These are phyloP conservation scores for Bombus sibiricus DNA, from an alignment of 1,140 invertebrate species.

Conservation along the genomic window DNA sequence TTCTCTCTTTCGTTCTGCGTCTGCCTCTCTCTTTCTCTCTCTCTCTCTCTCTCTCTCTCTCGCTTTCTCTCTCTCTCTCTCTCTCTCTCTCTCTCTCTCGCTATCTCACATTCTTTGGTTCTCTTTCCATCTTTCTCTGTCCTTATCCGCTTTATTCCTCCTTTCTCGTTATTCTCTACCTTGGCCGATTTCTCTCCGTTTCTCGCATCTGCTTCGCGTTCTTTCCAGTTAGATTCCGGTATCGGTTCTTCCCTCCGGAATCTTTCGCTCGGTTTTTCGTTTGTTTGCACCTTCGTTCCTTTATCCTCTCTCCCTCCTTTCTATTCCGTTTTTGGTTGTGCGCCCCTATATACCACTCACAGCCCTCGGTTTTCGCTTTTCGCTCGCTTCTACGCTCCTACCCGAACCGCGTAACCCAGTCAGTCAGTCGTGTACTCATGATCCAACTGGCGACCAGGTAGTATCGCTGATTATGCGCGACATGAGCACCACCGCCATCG, in stretches of 20 bases:
- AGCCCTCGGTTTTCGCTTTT: slow-evolving; percentile 14
- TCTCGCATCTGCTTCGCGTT: no score
- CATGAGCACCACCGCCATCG: slow-evolving; percentile 69
- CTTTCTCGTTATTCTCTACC: no score
- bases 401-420: slow-evolving; percentile 55
- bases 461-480: slow-evolving; percentile 76
- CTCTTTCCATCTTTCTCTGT: neutral
- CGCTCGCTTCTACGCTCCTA: slow-evolving; percentile 44
- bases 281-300: slow-evolving; percentile 6
- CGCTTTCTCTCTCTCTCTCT: no score
- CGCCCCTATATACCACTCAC: no score
- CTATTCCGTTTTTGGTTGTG: neutral
- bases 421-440: slow-evolving; percentile 69
- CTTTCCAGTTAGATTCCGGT: no score
- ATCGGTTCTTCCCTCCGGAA: no score
- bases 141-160: no score
- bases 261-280: neutral
- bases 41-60: neutral
- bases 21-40: neutral
- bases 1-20: slow-evolving; percentile 20
- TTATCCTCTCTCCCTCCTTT: slow-evolving; percentile 18
- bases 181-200: no score
- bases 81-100: no score
- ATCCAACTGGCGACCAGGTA: slow-evolving; percentile 72
- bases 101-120: no score